These are phyloP conservation scores for Poecile montanus DNA, from an alignment of 2,797 vertebrate genomes.

Conservation along the genomic window DNA sequence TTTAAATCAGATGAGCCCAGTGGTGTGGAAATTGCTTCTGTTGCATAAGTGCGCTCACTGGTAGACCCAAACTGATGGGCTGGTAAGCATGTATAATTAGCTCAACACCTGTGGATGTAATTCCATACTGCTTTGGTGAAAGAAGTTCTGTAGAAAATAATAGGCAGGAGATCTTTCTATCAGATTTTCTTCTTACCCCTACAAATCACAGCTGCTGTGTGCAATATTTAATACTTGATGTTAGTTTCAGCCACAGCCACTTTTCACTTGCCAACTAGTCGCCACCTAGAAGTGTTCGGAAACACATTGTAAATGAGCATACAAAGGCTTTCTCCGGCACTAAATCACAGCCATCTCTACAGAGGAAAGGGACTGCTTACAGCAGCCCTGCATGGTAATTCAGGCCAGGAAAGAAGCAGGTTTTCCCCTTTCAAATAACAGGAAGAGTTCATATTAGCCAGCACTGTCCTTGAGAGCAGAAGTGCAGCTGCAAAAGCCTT, in stretches of 20 bases:
- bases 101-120: not conserved
- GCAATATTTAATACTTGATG: slow-evolving; percentile 27
- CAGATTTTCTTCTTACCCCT: not conserved
- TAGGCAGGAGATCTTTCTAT: not conserved
- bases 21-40: slow-evolving; percentile 47
- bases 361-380: not conserved
- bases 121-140: not conserved
- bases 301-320: not conserved
- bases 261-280: slow-evolving; percentile 21
- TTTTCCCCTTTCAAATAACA: not conserved
- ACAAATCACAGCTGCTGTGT: not conserved
- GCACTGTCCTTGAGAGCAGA: not conserved
- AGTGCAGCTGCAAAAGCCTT: not conserved
- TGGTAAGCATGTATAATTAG: slow-evolving; percentile 20
- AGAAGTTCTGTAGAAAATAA: not conserved
- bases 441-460: not conserved
- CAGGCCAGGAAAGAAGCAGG: not conserved
- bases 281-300: not conserved
- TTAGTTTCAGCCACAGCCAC: slow-evolving; percentile 17
- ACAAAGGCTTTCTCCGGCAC: not conserved
- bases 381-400: not conserved
- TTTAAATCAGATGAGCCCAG: slow-evolving; percentile 69
- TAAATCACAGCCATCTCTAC: not conserved
- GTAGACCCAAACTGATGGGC: slow-evolving; percentile 11
- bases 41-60: slow-evolving; percentile 13